Base-by-base conservation (phyloP, 1,140 invertebrate species). In the Megathymus violae region DNA sequence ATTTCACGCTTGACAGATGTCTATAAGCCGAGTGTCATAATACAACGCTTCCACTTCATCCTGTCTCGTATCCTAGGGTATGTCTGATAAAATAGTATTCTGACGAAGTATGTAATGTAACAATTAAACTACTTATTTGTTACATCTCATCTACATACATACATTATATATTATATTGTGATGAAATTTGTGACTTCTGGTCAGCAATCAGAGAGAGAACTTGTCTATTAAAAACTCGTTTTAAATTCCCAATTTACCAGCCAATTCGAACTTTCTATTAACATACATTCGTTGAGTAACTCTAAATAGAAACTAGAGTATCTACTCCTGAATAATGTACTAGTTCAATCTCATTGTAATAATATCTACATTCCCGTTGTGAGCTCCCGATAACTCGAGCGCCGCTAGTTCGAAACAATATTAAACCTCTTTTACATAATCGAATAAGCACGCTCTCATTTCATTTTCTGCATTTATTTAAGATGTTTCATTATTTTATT, bases 331-430 rank as follows among this genome's bases (percentile, higher is more conserved):
- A 52, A 52, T 52, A 52, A 52, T 52, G 36, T 52, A 52, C 50
- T 54, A 41, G 34, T 54, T 54, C 50, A 52, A 52, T 52, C 50
- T 52, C 50, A 52, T 52, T 52, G 50, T 52, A 52, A 52, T 52
- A 54, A 31, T 31, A 31, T 31, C 40, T 54, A 54, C 51, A 41
- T 41, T 38, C 38, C 19, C 38, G 34, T 34, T 27, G 50, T 52
- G 40, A 52, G 34, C 50, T 40, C 34, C 16, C 50, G 50, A 40
- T 52, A 40, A 40, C 34, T 52, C 50, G 17, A 52, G 50, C 34
- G 50, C 4, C 11, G 16, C 36, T 14, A 17, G 31, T 34, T 38
- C 15, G 34, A 52, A 36, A 40, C 50, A 41, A 54, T 31, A 31
- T 56, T 56, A 56, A 56, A 56, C 51, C 51, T 56, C 17, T 15